Evolutionary conservation across 1,140 invertebrate genomes (phyloP).

Genomic region (Hypothenemus hampei): DNA sequence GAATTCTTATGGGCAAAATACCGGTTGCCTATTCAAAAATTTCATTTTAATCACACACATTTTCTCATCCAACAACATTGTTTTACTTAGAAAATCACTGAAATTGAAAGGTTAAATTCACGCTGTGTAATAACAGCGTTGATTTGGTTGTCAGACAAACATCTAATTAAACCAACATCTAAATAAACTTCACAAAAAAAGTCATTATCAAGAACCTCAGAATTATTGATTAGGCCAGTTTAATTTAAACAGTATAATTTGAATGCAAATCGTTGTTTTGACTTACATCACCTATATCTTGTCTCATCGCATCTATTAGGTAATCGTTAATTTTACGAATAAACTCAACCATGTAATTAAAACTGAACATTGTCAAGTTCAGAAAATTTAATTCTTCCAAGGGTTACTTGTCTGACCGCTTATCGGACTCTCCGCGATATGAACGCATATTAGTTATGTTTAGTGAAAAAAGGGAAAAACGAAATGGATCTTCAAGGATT

Average conservation of each 20-base stretch:
- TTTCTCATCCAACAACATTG: no score
- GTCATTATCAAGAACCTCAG: background rate
- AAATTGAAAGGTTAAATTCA: no score
- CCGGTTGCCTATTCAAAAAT: no score
- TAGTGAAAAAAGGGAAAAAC: background rate
- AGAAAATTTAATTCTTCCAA: no score
- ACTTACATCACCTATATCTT: background rate
- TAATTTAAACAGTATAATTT: background rate
- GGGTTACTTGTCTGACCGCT: background rate
- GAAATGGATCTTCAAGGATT: background rate
- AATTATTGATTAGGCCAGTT: background rate
- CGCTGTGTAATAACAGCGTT: no score
- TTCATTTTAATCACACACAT: no score
- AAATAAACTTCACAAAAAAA: no score
- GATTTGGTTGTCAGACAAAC: no score
- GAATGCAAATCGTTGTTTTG: background rate
- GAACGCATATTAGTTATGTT: background rate
- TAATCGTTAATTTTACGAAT: slow-evolving; percentile 9
- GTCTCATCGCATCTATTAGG: slow-evolving; percentile 12
- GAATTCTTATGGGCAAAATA: no score
- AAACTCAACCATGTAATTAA: background rate
- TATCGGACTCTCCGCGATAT: background rate
- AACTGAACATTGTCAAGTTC: background rate
- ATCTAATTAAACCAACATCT: no score
- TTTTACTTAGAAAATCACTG: no score